A percentile compares a stretch with the other conserved stretches of the same genome.
Evolutionary conservation across 2,888 invertebrate genomes (phyloP).

Genomic region (Orthosia cruda): DNA sequence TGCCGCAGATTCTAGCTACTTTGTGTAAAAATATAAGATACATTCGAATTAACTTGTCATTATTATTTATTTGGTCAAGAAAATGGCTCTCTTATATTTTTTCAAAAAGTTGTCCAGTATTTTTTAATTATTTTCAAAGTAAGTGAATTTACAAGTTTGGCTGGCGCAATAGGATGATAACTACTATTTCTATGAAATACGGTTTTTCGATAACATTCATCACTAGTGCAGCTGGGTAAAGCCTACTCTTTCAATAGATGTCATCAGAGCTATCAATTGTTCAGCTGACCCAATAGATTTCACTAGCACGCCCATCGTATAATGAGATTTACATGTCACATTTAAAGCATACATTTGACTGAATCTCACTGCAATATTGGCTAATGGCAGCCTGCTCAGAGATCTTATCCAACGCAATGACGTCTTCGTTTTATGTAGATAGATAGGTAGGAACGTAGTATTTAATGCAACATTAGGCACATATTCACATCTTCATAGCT

Average conservation of each 20-base stretch:
- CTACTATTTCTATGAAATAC: background rate
- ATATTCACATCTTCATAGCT: background rate
- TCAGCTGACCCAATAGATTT: constrained; percentile 17
- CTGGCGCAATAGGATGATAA: background rate
- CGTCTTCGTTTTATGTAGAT: constrained; percentile 1
- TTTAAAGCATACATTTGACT: constrained; percentile 10
- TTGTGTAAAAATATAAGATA: too few relatives aligned
- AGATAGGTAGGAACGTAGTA: background rate
- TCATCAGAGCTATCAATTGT: constrained; percentile 32
- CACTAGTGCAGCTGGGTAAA: constrained; percentile 26
- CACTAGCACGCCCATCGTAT: background rate
- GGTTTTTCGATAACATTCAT: constrained; percentile 25
- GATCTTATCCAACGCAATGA: constrained; percentile 4
- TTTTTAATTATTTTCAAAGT: too few relatives aligned
- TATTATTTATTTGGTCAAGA: too few relatives aligned
- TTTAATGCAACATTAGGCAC: background rate
- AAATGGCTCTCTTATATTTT: too few relatives aligned
- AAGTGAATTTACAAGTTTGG: background rate
- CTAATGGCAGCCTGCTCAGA: background rate
- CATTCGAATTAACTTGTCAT: too few relatives aligned
- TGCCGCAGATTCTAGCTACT: too few relatives aligned
- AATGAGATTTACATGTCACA: constrained; percentile 4
- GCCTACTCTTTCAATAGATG: constrained; percentile 44
- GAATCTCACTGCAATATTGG: background rate
- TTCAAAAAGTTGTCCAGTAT: too few relatives aligned